Percentiles rank a stretch among this genome's conserved stretches.
These are phyloP conservation scores for Drosophila neutralis DNA, from an alignment of 2,888 invertebrate genomes.

Conservation along the genomic window DNA sequence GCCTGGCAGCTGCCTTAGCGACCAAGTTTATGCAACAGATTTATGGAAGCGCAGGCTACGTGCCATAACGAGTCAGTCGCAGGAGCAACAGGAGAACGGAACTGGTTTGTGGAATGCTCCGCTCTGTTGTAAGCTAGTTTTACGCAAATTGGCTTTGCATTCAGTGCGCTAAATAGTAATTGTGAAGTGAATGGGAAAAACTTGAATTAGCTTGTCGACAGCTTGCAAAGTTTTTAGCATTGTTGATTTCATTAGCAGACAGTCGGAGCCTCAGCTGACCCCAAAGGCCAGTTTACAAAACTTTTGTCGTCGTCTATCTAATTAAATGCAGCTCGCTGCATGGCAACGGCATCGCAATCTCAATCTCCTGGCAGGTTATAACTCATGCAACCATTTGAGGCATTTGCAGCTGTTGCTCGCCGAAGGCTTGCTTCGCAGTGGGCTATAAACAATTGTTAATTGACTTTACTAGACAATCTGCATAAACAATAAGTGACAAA, in stretches of 20 bases:
- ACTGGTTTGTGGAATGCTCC: slow-evolving; percentile 18
- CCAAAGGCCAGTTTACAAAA: slow-evolving; percentile 17
- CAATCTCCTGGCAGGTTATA: slow-evolving; percentile 24
- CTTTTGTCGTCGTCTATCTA: slow-evolving; percentile 44
- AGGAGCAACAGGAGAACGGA: slow-evolving; percentile 8
- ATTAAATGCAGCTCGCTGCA: slow-evolving; percentile 54
- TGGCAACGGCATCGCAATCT: slow-evolving; percentile 13
- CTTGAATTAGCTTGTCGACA: slow-evolving; percentile 34
- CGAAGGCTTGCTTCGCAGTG: slow-evolving; percentile 12
- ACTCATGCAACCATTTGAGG: slow-evolving; percentile 41
- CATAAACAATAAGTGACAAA: slow-evolving; percentile 18
- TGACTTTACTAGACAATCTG: slow-evolving; percentile 28
- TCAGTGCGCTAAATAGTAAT: slow-evolving; percentile 38
- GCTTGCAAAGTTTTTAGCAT: slow-evolving; percentile 35
- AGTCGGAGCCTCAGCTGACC: slow-evolving; percentile 11
- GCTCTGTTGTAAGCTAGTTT: slow-evolving; percentile 27
- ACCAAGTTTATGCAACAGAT: slow-evolving; percentile 75
- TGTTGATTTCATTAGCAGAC: slow-evolving; percentile 32
- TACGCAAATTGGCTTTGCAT: slow-evolving; percentile 55
- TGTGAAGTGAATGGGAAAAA: slow-evolving; percentile 43
- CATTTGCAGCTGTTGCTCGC: slow-evolving; percentile 11
- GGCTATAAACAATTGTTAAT: slow-evolving; percentile 37
- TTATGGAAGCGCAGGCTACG: slow-evolving; percentile 64
- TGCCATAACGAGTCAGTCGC: slow-evolving; percentile 50
- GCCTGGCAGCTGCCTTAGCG: slow-evolving; percentile 36